Evolutionary conservation across 2,888 invertebrate species (phyloP), one percentile per base, ranked within the genome.

Genomic region (Aleiodes leptofemur): DNA sequence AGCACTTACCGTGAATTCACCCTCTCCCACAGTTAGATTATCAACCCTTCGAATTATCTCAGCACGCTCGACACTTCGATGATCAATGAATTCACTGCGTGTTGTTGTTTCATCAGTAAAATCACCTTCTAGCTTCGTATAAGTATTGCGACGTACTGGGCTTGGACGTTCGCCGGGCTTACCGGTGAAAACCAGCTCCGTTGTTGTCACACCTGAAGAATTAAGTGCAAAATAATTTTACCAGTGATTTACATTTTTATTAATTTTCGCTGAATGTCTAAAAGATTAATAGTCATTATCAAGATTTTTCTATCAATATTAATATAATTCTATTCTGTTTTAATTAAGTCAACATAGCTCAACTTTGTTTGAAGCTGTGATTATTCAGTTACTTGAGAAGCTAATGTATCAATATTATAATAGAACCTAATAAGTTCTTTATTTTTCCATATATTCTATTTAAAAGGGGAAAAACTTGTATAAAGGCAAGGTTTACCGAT

Each of bases 101-200:
- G 90, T 92, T 16, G 95, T 95, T 4, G 95, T 95, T 82, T 94
- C 94, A 56, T 93, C 93, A 57, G 89, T 91, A 89, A 95, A 93
- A 73, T 95, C 95, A 43, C 95, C 95, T 89, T 94, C 95, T 59
- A 94, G 90, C 88, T 95, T 95, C 0, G 95, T 95, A 91, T 93
- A 95, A 1, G 95, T 95, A 83, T 95, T 94, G 72, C 95, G 92
- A 81, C 95, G 91, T 66, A 94, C 92, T 76, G 93, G 92, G 83
- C 90, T 92, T 57, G 93, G 91, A 83, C 93, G 90, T 87, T 94
- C 94, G 6, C 91, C 91, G 78, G 92, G 92, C 87, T 93, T 92
- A n/a, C 93, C 92, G 79, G 94, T 94, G 87, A 93, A 95, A 85
- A 94, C 94, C 77, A 92, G 90, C 82, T 93, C 93, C 70, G 92